Base-by-base conservation (phyloP, 2,113 vertebrate genomes). In the Salvelinus namaycush region DNA sequence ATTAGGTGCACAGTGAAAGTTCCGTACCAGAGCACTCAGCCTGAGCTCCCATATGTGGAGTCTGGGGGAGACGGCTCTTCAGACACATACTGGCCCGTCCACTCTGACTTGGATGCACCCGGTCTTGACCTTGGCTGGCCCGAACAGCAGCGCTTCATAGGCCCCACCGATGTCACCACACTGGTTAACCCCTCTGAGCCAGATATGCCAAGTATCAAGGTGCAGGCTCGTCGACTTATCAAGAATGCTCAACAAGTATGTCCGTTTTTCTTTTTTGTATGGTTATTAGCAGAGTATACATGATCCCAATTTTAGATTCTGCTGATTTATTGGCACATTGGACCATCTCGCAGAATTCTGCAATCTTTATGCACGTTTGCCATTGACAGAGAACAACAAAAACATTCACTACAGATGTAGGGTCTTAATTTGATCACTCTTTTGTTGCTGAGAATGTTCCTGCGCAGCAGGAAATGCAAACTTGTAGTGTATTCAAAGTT, bases 121-220 rank as follows among this genome's bases (percentile, higher is more conserved):
- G 95, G 94, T 76, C 94, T 99, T 34, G 97, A 99, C 80, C 93
- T 99, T 6, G 97, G 97, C 74, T 99, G 97, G 97, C 97, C 97
- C 5, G 92, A 95, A 84, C 82, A 92, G 72, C 95, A 94, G 44
- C 92, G 90, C 59, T 98, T 96, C 85, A 89, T 95, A 60, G 96
- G 95, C 4, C 93, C 93, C 8, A 98, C 97, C 0, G 97, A 99
- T 83, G 96, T 99, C 83, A 97, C 96, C 0, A 98, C 96, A 0
- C 88, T 99, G 2, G 95, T 99, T 26, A 97, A 98, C 71, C 97
- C 97, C 0, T 93, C 97, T 0, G 95, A 96, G 0, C 94, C 95
- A 0, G 95, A 96, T 82, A 97, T 96, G 84, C 97, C 97, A 51
- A 97, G 95, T 86, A 98, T 99, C 76, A 99, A 99, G 88, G 97